Conservation (phyloP, 2,113 vertebrate species). For the Callorhinus ursinus region DNA sequence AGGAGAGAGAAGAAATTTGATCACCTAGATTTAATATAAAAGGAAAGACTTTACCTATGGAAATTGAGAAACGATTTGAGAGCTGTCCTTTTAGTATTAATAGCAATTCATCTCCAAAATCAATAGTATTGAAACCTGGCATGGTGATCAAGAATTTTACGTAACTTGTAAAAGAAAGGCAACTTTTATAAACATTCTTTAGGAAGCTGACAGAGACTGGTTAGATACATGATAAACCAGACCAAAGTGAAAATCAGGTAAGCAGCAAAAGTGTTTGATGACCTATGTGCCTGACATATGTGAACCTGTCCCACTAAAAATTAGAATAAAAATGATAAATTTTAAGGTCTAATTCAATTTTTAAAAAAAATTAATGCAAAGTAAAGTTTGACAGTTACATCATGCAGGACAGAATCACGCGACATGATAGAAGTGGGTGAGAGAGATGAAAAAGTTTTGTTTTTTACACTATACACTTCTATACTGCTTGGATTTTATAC, state of each 20-base stretch:
- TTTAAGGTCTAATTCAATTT: background rate
- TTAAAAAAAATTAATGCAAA: background rate
- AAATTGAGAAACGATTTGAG: conserved; percentile 44
- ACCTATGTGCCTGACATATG: background rate
- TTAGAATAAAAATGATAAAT: background rate
- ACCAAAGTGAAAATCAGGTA: background rate
- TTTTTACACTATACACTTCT: background rate
- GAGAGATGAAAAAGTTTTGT: background rate
- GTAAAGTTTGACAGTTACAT: background rate
- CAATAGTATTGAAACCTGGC: conserved; percentile 58
- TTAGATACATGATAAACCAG: background rate
- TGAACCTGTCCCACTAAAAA: background rate
- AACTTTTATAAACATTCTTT: conserved; percentile 57
- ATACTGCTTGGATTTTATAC: background rate
- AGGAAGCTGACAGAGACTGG: background rate
- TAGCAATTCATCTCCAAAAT: conserved; percentile 57
- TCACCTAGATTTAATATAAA: conserved; percentile 61
- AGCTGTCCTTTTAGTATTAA: conserved; percentile 46
- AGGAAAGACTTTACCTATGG: conserved; percentile 27
- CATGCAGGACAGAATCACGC: background rate
- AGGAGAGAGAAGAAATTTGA: conserved; percentile 60
- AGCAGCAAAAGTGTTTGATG: background rate
- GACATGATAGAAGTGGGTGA: background rate
- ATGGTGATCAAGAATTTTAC: conserved; percentile 61
- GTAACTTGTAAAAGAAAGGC: conserved; percentile 60